These are phyloP conservation scores for Dipus sagitta DNA, from an alignment of 2,797 vertebrate species.

Conservation along the genomic window DNA sequence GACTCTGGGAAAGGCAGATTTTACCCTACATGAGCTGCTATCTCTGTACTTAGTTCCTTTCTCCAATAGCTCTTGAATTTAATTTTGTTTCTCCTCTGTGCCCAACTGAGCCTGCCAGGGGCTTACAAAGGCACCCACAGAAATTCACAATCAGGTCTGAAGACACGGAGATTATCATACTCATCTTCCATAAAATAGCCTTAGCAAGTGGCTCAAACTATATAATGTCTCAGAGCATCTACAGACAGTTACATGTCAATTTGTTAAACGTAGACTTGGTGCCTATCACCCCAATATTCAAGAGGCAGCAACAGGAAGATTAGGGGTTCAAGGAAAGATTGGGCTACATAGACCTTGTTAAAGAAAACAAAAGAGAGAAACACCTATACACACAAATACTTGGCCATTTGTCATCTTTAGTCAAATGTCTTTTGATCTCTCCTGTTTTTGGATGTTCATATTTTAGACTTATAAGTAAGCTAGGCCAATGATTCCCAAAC, in stretches of 20 bases:
- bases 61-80: slow-evolving; percentile 24
- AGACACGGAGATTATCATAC: not conserved
- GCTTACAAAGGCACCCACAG: not conserved
- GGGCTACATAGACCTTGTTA: not conserved
- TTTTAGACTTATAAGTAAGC: slow-evolving; percentile 15
- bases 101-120: not conserved
- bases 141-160: not conserved
- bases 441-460: not conserved
- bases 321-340: not conserved
- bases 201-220: not conserved
- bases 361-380: not conserved
- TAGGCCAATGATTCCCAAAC: not conserved
- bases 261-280: not conserved
- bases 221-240: not conserved
- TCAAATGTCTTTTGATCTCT: not conserved
- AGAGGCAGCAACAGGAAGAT: not conserved
- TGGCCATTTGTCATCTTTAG: slow-evolving; percentile 9
- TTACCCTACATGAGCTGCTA: not conserved
- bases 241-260: not conserved
- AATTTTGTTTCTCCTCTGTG: slow-evolving; percentile 51
- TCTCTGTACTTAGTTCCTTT: slow-evolving; percentile 21
- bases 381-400: not conserved
- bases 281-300: not conserved
- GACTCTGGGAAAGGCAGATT: not conserved
- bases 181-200: not conserved